Conservation (phyloP, 2,797 vertebrate genomes). For the Eulemur coronatus region DNA sequence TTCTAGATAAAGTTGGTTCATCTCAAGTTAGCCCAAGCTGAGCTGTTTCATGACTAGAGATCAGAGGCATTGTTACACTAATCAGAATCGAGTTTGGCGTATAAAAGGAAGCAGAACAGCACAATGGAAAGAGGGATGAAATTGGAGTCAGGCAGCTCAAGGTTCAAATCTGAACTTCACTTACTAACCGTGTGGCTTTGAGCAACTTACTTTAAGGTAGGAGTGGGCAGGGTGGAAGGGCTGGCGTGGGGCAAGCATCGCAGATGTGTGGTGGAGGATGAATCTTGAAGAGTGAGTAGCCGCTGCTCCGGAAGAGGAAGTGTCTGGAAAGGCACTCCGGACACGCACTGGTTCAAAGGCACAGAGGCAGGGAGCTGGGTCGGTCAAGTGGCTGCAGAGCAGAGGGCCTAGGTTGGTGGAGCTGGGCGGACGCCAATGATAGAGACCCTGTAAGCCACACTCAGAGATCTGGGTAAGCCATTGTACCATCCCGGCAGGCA, state of each 20-base stretch:
- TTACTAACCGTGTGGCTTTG: neutral
- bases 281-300: neutral
- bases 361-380: neutral
- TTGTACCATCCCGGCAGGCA: neutral
- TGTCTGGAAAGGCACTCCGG: neutral
- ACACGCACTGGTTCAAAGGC: neutral
- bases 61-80: neutral
- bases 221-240: neutral
- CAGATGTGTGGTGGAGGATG: neutral
- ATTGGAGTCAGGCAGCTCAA: neutral
- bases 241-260: neutral
- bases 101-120: neutral
- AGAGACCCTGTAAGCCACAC: neutral
- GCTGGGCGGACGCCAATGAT: fast-evolving
- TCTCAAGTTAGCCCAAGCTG: neutral
- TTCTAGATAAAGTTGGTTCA: neutral
- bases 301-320: neutral
- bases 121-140: neutral
- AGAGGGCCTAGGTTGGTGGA: neutral
- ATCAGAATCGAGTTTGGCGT: neutral
- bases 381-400: neutral
- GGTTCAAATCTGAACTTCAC: neutral
- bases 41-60: neutral
- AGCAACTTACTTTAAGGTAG: neutral
- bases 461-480: neutral